A percentile compares a stretch with the other conserved stretches of the same genome.
Evolutionary conservation across 2,888 invertebrate genomes (phyloP).

Genomic region (Drosophila basisetae): DNA sequence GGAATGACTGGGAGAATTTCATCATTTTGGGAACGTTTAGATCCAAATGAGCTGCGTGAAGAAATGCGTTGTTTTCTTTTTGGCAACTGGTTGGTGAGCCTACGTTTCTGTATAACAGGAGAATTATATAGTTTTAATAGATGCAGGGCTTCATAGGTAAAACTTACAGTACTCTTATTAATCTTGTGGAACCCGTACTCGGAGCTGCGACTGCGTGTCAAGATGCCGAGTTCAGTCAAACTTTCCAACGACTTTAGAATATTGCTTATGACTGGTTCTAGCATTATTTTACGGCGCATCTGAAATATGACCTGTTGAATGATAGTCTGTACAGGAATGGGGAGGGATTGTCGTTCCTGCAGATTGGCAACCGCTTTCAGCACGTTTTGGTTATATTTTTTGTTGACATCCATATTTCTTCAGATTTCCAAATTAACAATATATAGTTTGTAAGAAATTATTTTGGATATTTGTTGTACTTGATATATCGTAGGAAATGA

Average conservation of each 20-base stretch:
- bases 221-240: neutral
- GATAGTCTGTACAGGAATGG: neutral
- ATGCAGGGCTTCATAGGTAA: neutral
- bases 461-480: neutral
- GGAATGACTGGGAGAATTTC: neutral
- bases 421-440: neutral
- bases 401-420: neutral
- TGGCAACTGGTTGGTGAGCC: neutral
- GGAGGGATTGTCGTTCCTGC: neutral
- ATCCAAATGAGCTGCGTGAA: neutral
- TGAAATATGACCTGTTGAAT: neutral
- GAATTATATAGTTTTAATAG: neutral
- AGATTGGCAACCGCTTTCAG: neutral
- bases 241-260: neutral
- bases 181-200: neutral
- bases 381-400: neutral
- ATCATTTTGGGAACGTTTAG: neutral
- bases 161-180: neutral
- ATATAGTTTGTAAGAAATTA: neutral
- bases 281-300: slow-evolving; percentile 1
- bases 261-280: neutral
- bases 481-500: neutral
- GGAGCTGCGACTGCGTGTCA: neutral
- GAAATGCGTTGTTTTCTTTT: neutral
- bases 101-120: neutral